Evolutionary conservation across 2,888 invertebrate genomes (phyloP).

Genomic region (Rhingia campestris): DNA sequence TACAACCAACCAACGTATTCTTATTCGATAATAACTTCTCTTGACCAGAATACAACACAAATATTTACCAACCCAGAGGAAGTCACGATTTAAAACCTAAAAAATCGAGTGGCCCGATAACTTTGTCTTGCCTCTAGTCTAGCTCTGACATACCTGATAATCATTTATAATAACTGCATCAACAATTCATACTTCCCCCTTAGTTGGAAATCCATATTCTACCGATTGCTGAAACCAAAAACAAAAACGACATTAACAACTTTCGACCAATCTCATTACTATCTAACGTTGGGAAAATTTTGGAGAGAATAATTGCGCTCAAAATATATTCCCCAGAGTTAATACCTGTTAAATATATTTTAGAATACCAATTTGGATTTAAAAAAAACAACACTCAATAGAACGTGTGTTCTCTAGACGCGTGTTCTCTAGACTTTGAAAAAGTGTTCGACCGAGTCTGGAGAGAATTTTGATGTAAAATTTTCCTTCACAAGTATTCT

Average conservation of each 20-base stretch:
- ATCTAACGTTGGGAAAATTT: too few species aligned
- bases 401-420: too few species aligned
- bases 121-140: not conserved
- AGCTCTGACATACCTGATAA: not conserved
- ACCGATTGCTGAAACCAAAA: not conserved
- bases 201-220: not conserved
- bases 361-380: too few species aligned
- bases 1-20: not conserved
- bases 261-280: not conserved
- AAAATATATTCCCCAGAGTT: not conserved
- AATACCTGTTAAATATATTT: not conserved
- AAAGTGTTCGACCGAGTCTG: too few species aligned
- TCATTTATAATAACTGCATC: not conserved
- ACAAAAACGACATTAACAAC: not conserved
- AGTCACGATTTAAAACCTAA: not conserved
- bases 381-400: too few species aligned
- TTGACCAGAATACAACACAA: not conserved
- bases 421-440: too few species aligned
- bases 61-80: not conserved
- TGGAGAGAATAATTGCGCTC: too few species aligned
- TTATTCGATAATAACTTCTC: not conserved
- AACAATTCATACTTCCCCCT: not conserved
- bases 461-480: not conserved
- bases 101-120: constrained; percentile 1
- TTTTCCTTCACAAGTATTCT: not conserved